A percentile compares a stretch with the other conserved stretches of the same genome.
Conservation (phyloP, 2,888 invertebrate species). For the Lycocerus yunnanus region DNA sequence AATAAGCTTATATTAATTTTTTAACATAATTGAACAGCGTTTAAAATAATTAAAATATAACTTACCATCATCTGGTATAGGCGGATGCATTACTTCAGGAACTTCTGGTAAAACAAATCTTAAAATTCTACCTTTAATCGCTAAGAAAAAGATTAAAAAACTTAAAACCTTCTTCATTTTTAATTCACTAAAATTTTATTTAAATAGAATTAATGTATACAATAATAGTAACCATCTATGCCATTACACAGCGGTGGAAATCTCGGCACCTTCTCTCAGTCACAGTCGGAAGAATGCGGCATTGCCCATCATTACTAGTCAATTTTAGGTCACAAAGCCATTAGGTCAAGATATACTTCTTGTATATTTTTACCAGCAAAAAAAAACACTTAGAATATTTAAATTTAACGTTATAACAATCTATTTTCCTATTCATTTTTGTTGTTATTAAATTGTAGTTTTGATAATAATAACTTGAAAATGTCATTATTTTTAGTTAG, state of each 20-base stretch:
- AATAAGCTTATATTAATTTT: neutral
- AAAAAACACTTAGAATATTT: neutral
- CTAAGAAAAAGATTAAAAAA: constrained; percentile 6
- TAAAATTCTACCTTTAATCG: neutral
- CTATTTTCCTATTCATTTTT: neutral
- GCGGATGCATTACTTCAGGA: constrained; percentile 56
- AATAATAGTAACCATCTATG: neutral
- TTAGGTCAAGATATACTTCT: constrained; percentile 21
- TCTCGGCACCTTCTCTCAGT: neutral
- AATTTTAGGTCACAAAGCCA: constrained; percentile 24
- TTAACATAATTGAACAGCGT: neutral
- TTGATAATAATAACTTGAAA: neutral
- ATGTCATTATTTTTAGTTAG: no score
- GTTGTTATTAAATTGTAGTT: neutral
- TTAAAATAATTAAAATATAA: neutral
- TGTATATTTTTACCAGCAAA: neutral
- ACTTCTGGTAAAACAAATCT: constrained; percentile 52
- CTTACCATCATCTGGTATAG: constrained; percentile 57
- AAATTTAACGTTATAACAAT: neutral
- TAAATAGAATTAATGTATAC: constrained; percentile 11
- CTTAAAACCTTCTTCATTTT: constrained; percentile 12
- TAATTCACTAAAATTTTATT: constrained; percentile 1
- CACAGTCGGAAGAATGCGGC: constrained; percentile 18
- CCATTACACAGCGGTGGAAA: neutral
- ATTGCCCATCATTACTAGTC: constrained; percentile 1